Conservation (phyloP, 2,113 vertebrate genomes). For the Malurus elegans region DNA sequence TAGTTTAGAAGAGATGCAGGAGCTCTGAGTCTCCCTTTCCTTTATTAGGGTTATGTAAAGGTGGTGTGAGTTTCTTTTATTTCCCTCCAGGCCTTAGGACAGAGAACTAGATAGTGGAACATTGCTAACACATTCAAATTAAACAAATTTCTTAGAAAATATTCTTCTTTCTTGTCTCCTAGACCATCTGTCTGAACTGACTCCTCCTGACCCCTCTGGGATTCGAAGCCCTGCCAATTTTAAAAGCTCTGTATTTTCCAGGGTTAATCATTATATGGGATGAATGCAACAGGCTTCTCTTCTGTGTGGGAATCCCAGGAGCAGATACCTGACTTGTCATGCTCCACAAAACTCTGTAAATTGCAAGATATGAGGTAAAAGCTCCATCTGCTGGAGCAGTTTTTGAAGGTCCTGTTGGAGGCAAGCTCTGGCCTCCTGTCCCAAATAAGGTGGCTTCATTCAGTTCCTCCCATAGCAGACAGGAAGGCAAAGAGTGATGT, state of each 20-base stretch:
- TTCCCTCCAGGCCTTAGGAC: background rate
- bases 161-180: background rate
- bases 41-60: background rate
- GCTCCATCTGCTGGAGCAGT: slow-evolving; percentile 60
- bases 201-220: background rate
- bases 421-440: background rate
- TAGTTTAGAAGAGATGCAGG: background rate
- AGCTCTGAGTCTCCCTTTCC: background rate
- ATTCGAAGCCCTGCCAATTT: background rate
- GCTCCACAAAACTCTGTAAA: background rate
- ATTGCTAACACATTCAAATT: background rate
- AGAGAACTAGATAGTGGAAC: background rate
- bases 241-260: background rate
- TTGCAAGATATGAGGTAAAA: slow-evolving; percentile 41
- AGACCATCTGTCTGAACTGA: background rate
- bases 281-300: background rate
- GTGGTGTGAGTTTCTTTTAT: background rate
- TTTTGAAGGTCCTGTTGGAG: slow-evolving; percentile 21
- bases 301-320: background rate
- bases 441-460: background rate
- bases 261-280: background rate
- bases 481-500: background rate
- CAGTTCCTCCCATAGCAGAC: background rate
- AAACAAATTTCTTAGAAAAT: slow-evolving; percentile 5
- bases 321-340: background rate